Conservation (phyloP, 2,888 invertebrate species). For the Calliopum simillimum region DNA sequence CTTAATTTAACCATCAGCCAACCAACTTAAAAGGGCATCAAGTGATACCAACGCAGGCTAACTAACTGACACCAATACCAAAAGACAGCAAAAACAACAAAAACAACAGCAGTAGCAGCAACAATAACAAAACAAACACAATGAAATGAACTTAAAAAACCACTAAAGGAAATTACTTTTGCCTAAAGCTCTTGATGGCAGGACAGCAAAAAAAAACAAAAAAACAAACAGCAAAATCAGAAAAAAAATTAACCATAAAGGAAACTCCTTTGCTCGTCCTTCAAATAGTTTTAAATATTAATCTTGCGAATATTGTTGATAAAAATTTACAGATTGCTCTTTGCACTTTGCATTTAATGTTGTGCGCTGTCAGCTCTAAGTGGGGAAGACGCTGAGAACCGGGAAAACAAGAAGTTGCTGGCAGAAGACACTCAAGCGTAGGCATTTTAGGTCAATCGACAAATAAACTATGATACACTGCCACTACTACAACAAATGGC, state of each 20-base stretch:
- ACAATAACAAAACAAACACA: not conserved
- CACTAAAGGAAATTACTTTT: constrained; percentile 37
- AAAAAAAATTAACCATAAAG: not conserved
- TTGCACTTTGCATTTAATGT: constrained; percentile 17
- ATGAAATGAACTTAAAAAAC: constrained; percentile 22
- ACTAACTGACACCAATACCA: not conserved
- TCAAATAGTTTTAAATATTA: constrained; percentile 28
- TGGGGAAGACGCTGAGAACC: not conserved
- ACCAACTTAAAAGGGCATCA: not conserved
- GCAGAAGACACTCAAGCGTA: no score
- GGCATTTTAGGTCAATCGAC: no score
- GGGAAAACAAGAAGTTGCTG: no score
- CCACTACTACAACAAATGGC: no score
- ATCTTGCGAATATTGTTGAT: constrained; percentile 28
- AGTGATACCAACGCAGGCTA: not conserved
- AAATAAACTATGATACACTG: no score
- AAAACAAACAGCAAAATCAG: not conserved
- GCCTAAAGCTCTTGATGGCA: constrained; percentile 5
- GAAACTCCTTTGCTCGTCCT: not conserved
- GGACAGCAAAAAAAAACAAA: not conserved
- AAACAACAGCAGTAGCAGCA: constrained; percentile 13
- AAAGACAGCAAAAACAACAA: constrained; percentile 9
- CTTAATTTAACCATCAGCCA: not conserved
- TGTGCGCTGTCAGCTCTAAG: not conserved
- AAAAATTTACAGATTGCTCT: constrained; percentile 30